These are phyloP conservation scores for Plectus sambesii DNA, from an alignment of 1,140 invertebrate species.

Conservation along the genomic window DNA sequence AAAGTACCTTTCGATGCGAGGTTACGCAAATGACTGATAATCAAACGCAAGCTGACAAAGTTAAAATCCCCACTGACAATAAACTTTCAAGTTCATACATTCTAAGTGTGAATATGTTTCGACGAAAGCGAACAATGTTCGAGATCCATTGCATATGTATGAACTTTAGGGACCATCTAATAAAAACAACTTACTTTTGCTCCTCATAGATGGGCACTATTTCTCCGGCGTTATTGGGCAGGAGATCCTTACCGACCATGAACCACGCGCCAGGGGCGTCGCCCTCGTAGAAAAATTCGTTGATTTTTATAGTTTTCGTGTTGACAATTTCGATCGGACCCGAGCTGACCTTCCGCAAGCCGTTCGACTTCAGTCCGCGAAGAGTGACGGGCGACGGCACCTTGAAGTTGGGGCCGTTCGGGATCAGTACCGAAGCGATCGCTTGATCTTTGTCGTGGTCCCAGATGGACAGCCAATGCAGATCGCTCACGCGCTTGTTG, in stretches of 20 bases:
- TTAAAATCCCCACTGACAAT: too few species aligned
- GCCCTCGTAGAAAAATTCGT: slow-evolving; percentile 27
- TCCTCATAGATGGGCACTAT: slow-evolving; percentile 41
- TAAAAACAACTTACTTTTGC: slow-evolving; percentile 23
- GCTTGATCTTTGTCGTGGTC: slow-evolving; percentile 31
- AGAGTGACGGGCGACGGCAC: slow-evolving; percentile 30
- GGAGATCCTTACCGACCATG: slow-evolving; percentile 42
- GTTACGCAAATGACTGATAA: too few species aligned
- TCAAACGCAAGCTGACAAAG: too few species aligned
- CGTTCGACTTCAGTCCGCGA: slow-evolving; percentile 29
- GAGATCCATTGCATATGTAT: too few species aligned
- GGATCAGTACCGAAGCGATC: slow-evolving; percentile 22
- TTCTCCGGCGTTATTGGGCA: slow-evolving; percentile 36
- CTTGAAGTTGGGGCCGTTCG: slow-evolving; percentile 32
- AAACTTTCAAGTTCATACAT: too few species aligned
- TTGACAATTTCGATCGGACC: slow-evolving; percentile 36
- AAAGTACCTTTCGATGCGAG: too few species aligned
- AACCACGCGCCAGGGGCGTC: slow-evolving; percentile 36
- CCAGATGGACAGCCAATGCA: slow-evolving; percentile 38
- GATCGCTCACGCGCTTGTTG: slow-evolving; percentile 20
- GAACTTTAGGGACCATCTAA: slow-evolving; percentile 4
- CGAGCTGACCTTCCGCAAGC: slow-evolving; percentile 26
- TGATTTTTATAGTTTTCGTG: slow-evolving; percentile 41
- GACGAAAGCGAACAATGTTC: too few species aligned
- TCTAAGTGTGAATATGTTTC: too few species aligned